Percentiles rank a stretch among this genome's conserved stretches.
These are phyloP conservation scores for Prosopocoilus inquinatus DNA, from an alignment of 2,888 invertebrate species.

Conservation along the genomic window DNA sequence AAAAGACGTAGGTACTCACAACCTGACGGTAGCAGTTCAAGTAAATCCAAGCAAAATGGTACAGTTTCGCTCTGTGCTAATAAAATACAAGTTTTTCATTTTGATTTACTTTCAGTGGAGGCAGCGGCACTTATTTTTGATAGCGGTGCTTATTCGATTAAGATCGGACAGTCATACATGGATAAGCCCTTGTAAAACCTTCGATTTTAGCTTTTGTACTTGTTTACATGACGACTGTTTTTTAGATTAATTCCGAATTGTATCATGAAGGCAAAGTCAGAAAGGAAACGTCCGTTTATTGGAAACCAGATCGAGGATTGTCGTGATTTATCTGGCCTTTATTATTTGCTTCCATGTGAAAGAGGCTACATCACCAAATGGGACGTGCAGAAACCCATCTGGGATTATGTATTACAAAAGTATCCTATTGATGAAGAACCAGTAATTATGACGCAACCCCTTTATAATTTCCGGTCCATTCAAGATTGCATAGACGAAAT, in stretches of 20 bases:
- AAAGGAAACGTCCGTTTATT: constrained; percentile 88
- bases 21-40: not conserved
- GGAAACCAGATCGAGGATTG: constrained; percentile 96
- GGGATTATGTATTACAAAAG: constrained; percentile 93
- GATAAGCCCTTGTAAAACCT: constrained; percentile 62
- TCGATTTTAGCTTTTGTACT: not conserved
- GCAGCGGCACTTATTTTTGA: constrained; percentile 52
- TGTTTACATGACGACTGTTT: constrained; percentile 20
- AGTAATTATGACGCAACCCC: constrained; percentile 89
- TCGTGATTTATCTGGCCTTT: constrained; percentile 91
- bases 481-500: constrained; percentile 95
- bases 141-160: constrained; percentile 85
- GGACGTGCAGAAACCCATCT: constrained; percentile 93
- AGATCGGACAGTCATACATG: constrained; percentile 76
- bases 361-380: constrained; percentile 94
- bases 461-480: constrained; percentile 87
- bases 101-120: not conserved
- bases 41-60: not conserved
- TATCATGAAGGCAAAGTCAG: constrained; percentile 97
- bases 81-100: not conserved
- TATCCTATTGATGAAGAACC: constrained; percentile 76
- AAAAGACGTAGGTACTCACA: constrained; percentile 1
- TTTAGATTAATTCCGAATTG: constrained; percentile 83
- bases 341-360: constrained; percentile 90
- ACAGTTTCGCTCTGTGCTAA: too few relatives aligned